A percentile compares a stretch with the other conserved stretches of the same genome.
These are phyloP conservation scores for Didymodactylos carnosus DNA, from an alignment of 2,888 invertebrate genomes.

Conservation along the genomic window DNA sequence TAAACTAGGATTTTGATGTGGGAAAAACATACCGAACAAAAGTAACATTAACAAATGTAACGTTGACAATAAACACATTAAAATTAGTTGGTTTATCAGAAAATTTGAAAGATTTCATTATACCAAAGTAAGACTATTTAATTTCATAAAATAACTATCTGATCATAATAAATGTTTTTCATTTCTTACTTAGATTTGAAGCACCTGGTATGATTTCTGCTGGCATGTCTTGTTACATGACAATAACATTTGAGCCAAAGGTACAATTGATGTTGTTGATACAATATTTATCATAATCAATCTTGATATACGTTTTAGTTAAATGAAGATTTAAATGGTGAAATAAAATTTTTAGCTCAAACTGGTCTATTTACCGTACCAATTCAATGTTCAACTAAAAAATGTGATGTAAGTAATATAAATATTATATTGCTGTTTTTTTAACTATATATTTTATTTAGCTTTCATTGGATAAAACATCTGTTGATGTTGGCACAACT, in stretches of 20 bases:
- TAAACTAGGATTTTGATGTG: constrained; percentile 30
- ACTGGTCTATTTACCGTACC: constrained; percentile 33
- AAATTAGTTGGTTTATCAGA: constrained; percentile 31
- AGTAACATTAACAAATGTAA: constrained; percentile 32
- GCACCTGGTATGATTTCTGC: constrained; percentile 35
- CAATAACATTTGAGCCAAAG: constrained; percentile 33
- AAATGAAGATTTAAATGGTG: constrained; percentile 31
- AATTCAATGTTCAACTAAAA: constrained; percentile 30
- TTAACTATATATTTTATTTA: constrained; percentile 16
- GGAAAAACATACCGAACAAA: constrained; percentile 31
- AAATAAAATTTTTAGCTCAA: constrained; percentile 31
- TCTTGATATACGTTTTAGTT: constrained; percentile 22
- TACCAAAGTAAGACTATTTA: constrained; percentile 25
- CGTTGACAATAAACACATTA: constrained; percentile 33
- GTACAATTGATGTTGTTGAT: constrained; percentile 18
- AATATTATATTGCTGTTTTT: neutral
- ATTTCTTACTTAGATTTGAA: constrained; percentile 25
- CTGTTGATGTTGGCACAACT: constrained; percentile 30
- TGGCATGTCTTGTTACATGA: constrained; percentile 32
- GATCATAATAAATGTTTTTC: neutral
- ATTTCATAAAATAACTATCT: neutral
- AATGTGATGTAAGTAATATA: constrained; percentile 30
- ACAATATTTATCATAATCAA: neutral
- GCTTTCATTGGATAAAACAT: constrained; percentile 26
- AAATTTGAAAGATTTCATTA: constrained; percentile 32